A percentile compares a stretch with the other conserved stretches of the same genome.
Conservation (phyloP, 2,113 vertebrate genomes). For the Oreotrochilus melanogaster region DNA sequence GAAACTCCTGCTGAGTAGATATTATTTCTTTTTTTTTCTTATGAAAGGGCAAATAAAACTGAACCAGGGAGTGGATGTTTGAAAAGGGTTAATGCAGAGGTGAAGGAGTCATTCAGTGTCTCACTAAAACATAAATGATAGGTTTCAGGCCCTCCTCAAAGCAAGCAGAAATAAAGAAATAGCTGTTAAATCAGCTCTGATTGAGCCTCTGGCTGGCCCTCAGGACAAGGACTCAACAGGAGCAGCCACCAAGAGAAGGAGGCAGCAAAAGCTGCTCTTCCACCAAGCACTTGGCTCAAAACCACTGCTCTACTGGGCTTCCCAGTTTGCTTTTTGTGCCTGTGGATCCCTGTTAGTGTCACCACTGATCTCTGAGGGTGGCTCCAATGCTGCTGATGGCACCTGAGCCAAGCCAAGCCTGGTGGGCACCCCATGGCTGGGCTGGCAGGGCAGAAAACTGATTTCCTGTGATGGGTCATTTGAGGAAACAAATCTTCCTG, state of each 20-base stretch:
- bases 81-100: background rate
- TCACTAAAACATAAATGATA: background rate
- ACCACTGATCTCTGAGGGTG: accelerated
- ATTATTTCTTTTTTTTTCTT: background rate
- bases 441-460: background rate
- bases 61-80: background rate
- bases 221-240: background rate
- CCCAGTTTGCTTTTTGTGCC: background rate
- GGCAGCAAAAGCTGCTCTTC: background rate
- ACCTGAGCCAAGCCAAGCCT: accelerated
- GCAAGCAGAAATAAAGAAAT: background rate
- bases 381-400: background rate
- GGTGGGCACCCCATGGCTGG: accelerated
- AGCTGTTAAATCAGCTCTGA: background rate
- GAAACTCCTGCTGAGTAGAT: background rate
- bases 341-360: background rate
- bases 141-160: background rate
- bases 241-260: background rate
- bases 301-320: background rate
- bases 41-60: slow-evolving; percentile 24
- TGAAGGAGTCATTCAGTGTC: background rate
- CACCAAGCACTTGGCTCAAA: background rate
- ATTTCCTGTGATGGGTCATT: background rate
- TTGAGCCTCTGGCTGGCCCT: background rate
- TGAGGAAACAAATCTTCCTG: background rate